Evolutionary conservation across 2,888 invertebrate genomes (phyloP), one percentile per base, ranked within the genome.

Genomic region (Trypoxylon attenuatum): DNA sequence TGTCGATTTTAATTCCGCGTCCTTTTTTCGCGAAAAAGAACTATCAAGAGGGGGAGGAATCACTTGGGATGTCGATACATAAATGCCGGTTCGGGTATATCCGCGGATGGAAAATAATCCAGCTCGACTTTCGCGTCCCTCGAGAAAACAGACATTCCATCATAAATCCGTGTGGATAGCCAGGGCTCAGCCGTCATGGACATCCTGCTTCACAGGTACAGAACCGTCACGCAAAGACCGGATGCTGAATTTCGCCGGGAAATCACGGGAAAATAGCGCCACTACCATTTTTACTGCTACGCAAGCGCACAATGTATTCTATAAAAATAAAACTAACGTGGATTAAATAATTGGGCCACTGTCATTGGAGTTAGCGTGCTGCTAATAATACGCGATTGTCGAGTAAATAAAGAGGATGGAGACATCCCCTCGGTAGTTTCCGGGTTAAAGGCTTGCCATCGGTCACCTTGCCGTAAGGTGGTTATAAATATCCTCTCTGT

Each of bases 141-240:
- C 45, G 33, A 56, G 49, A 53, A 56, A 56, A 41, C 39, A 33
- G 54, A 46, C 59, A 39, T 49, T 39, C 33, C 41, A 16, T 29
- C 60, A 45, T 58, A 61, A 66, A 65, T 50, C 57, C 61, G 54
- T 60, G 46, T 61, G 66, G 57, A 66, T 52, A 49, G 42, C 46
- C 41, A n/a, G 13, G 41, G 41, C 50, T 63, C 53, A 63, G 53
- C 49, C 49, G 57, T 55, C 52, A 39, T 47, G 47, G 55, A 50
- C 42, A 47, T 18, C 29, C n/a, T 33, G 45, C 43, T 15, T 27
- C 50, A 13, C 13, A 49, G 21, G 21, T 16, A 27, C 6, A 33
- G 52, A 66, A 57, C 53, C 39, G 43, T 21, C 29, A 25, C 10
- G 22, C 3, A 10, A 21, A 15, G 22, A 19, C n/a, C 25, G 18